Evolutionary conservation across 2,113 vertebrate genomes (phyloP).

Genomic region (Tiliqua scincoides): DNA sequence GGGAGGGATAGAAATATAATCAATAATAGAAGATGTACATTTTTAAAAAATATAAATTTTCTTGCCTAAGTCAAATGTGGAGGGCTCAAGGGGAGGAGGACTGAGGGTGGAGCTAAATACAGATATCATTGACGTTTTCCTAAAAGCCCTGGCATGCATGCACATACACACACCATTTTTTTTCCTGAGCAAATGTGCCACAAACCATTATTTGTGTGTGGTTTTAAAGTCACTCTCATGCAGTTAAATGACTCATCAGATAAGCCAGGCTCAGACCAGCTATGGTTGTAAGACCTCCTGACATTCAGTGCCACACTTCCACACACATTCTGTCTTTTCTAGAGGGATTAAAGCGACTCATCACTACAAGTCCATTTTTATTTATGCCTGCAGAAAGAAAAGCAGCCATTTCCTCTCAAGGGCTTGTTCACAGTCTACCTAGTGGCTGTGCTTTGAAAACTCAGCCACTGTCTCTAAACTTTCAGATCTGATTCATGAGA

Average conservation of each 20-base stretch:
- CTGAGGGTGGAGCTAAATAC: no score
- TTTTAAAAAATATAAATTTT: no score
- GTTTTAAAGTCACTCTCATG: not conserved
- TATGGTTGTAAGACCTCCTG: not conserved
- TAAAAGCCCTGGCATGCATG: no score
- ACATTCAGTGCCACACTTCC: not conserved
- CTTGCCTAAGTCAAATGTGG: no score
- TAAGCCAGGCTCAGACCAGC: not conserved
- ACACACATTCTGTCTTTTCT: not conserved
- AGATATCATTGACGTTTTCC: no score
- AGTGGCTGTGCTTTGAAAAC: not conserved
- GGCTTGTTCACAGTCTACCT: not conserved
- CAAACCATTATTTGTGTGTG: not conserved
- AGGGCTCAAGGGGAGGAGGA: no score
- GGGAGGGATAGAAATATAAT: no score
- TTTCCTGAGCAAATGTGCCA: not conserved
- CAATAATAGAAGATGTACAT: no score
- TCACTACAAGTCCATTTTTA: not conserved
- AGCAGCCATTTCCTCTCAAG: not conserved
- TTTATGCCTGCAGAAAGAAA: not conserved
- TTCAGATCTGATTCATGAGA: fast-evolving
- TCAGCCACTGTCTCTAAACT: not conserved
- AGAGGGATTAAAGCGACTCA: not conserved
- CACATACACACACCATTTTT: not conserved
- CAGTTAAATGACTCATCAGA: not conserved